Percentiles rank a stretch among this genome's conserved stretches.
These are phyloP conservation scores for Chondrosia reniformis DNA, from an alignment of 37 sponge, comb jelly and placozoan genomes.

Conservation along the genomic window DNA sequence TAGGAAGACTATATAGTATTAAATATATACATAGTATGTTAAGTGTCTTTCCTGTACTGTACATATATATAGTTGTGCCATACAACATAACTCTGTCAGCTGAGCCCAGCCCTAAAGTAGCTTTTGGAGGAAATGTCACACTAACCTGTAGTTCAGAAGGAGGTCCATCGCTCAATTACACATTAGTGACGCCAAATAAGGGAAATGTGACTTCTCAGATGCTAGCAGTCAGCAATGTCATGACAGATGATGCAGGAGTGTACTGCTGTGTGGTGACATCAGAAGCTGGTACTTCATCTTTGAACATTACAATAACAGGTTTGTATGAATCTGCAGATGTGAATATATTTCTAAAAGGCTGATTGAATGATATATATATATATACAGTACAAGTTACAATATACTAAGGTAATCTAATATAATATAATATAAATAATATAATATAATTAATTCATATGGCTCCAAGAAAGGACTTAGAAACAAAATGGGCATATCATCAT, in stretches of 20 bases:
- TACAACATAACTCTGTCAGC: constrained; percentile 1
- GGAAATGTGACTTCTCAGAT: not conserved
- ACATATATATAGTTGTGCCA: not conserved
- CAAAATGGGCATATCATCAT: no score
- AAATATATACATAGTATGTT: not conserved
- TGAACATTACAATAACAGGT: no score
- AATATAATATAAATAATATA: no score
- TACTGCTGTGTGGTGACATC: constrained; percentile 60
- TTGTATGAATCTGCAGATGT: no score
- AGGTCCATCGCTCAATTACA: constrained; percentile 16
- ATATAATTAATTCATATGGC: no score
- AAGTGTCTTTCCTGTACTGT: no score
- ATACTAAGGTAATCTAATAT: no score
- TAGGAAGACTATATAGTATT: not conserved
- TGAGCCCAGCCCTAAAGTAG: not conserved
- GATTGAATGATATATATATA: no score
- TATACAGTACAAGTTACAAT: no score
- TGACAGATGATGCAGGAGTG: constrained; percentile 42
- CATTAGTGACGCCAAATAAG: not conserved
- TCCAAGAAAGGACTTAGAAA: no score
- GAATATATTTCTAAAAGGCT: no score
- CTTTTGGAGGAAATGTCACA: not conserved
- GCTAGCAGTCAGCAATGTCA: not conserved
- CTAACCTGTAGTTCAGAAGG: constrained; percentile 3
- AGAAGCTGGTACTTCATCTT: constrained; percentile 66